Conservation (phyloP, 2,888 invertebrate species). For the Leptinotarsa peninsularis region DNA sequence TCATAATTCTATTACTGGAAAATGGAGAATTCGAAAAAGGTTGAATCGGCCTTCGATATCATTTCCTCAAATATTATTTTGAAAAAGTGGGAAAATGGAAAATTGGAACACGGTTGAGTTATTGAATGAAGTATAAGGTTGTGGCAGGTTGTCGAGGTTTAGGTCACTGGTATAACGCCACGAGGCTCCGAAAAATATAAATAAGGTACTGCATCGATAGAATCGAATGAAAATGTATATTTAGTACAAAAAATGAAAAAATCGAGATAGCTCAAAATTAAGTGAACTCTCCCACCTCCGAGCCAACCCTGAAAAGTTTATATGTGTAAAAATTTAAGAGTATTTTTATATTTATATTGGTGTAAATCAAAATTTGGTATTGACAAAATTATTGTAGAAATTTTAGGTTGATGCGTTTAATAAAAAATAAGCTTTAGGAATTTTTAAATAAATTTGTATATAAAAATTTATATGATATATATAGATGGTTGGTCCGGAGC, state of each 20-base stretch:
- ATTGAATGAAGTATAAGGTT: slow-evolving; percentile 52
- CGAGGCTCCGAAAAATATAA: slow-evolving; percentile 63
- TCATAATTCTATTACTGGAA: too few species aligned
- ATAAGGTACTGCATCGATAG: slow-evolving; percentile 67
- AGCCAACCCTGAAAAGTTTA: slow-evolving; percentile 62
- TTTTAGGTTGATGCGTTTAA: slow-evolving; percentile 68
- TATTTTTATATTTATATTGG: slow-evolving; percentile 69
- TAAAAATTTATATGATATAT: slow-evolving; percentile 75
- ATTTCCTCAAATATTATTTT: too few species aligned
- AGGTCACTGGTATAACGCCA: slow-evolving; percentile 66
- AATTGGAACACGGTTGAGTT: slow-evolving; percentile 52
- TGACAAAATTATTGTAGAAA: slow-evolving; percentile 67
- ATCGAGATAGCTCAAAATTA: slow-evolving; percentile 68
- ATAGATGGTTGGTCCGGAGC: slow-evolving; percentile 67
- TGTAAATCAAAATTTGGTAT: slow-evolving; percentile 69
- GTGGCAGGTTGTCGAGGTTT: slow-evolving; percentile 65
- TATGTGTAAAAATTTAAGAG: slow-evolving; percentile 68
- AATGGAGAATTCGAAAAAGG: too few species aligned
- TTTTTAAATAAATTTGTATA: slow-evolving; percentile 79
- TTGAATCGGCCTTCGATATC: too few species aligned
- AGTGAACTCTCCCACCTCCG: slow-evolving; percentile 57
- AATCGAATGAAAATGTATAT: slow-evolving; percentile 68
- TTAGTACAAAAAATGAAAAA: slow-evolving; percentile 65
- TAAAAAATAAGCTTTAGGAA: slow-evolving; percentile 75
- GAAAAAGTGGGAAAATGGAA: slow-evolving; percentile 12